These are phyloP conservation scores for Nemapogon koenigi DNA, from an alignment of 2,888 invertebrate genomes.

Conservation along the genomic window DNA sequence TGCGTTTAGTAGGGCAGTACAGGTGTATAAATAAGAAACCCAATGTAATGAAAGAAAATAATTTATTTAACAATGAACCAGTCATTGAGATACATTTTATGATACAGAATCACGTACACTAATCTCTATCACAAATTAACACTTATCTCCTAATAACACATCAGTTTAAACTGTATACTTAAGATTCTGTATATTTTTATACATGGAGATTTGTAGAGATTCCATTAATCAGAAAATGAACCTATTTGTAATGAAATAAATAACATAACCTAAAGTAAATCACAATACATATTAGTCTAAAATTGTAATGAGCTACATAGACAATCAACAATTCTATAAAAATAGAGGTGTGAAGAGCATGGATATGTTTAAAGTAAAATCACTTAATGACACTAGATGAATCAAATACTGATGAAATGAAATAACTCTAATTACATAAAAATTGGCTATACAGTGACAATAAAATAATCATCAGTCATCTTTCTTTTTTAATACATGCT, in stretches of 20 bases:
- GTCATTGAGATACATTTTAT: conserved; percentile 2
- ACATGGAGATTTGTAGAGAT: not conserved
- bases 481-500: conserved; percentile 47
- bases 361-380: not conserved
- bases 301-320: not conserved
- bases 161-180: not conserved
- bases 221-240: not conserved
- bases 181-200: not conserved
- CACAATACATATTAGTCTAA: not conserved
- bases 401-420: conserved; percentile 3
- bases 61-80: too few relatives aligned
- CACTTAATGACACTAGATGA: too few relatives aligned
- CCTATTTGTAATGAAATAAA: too few relatives aligned
- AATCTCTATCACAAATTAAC: not conserved
- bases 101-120: not conserved
- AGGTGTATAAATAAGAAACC: too few relatives aligned
- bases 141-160: not conserved
- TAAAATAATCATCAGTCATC: conserved; percentile 24
- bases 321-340: too few relatives aligned
- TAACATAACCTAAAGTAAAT: conserved; percentile 4
- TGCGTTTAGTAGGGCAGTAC: too few relatives aligned
- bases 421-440: not conserved
- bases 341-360: not conserved
- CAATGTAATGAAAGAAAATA: too few relatives aligned
- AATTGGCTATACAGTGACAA: not conserved